A percentile compares a stretch with the other conserved stretches of the same genome.
Evolutionary conservation across 2,888 invertebrate genomes (phyloP).

Genomic region (Empis livida): DNA sequence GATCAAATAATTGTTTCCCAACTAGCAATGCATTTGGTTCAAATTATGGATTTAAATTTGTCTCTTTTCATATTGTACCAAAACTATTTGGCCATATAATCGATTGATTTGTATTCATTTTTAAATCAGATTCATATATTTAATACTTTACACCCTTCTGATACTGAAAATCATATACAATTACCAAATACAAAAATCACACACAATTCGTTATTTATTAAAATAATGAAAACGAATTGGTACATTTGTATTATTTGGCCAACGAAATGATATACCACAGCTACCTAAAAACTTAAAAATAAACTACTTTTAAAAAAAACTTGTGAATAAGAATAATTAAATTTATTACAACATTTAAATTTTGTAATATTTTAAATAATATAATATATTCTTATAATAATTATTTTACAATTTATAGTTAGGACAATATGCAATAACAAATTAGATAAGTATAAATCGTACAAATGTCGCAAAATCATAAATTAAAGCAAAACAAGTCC

Average conservation of each 20-base stretch:
- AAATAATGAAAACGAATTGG: conserved; percentile 10
- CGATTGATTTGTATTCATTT: conserved; percentile 11
- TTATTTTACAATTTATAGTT: too few species aligned
- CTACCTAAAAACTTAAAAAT: too few species aligned
- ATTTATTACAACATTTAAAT: too few species aligned
- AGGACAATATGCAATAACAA: too few species aligned
- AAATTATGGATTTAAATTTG: conserved; percentile 17
- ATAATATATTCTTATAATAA: too few species aligned
- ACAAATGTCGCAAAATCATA: too few species aligned
- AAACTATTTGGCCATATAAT: conserved; percentile 24
- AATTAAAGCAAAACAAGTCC: too few species aligned
- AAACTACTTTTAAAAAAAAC: too few species aligned
- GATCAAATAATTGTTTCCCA: conserved; percentile 22
- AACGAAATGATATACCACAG: conserved; percentile 15
- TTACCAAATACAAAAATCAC: conserved; percentile 20
- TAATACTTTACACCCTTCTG: conserved; percentile 20
- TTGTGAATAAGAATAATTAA: too few species aligned
- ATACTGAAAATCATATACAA: conserved; percentile 29
- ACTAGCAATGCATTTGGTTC: conserved; percentile 26
- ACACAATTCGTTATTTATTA: conserved; percentile 5
- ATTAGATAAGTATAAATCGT: too few species aligned
- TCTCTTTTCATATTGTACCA: conserved; percentile 12
- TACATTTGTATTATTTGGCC: conserved; percentile 13
- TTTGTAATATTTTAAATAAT: too few species aligned
- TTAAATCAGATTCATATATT: conserved; percentile 28